Evolutionary conservation across 2,797 vertebrate species (phyloP), one percentile per base, ranked within the genome.

Genomic region (Leptoclinus maculatus): DNA sequence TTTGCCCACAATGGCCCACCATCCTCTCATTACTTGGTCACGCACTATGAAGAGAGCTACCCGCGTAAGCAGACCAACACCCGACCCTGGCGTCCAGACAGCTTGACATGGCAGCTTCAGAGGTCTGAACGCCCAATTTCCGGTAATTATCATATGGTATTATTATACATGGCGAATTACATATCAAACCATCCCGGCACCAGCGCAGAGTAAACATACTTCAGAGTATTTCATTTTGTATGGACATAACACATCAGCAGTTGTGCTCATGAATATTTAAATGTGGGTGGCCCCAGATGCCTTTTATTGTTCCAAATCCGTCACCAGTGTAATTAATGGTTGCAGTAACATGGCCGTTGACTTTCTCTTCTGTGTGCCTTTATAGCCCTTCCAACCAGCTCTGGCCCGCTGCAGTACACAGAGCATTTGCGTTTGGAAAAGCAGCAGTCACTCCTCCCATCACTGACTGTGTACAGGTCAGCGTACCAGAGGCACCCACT

Each of bases 331-430:
- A 91, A 91, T 91, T 89, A 81, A 88, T 90, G 78, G 65, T 69
- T 73, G 64, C 76, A 60, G 78, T 78, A 83, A 86, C 56, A 76
- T 63, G 80, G 68, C 76, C 79, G 79, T 80, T 91, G 82, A 84
- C 77, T 76, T 80, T 72, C 59, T 70, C 23, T 79, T 69, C 58
- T 62, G 36, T 43, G 38, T 63, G 79, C 45, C 34, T 83, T 83
- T 76, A 89, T 91, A 96, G 96, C 79, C 21, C 94, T 95, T 75
- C 95, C 95, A 38, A 96, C 94, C 29, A 95, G 93, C 85, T 94
- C 94, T 1, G 95, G 95, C 53, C 92, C 91, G 4, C 85, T 64
- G 0, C 74, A 93, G 83, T 84, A 80, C 34, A 89, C 94, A 88
- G 88, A 78, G 83, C 87, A 82, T 27, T 23, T 23, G 47, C 77